Base-by-base conservation (phyloP, 2,888 invertebrate species). In the Hedychridium roseum region DNA sequence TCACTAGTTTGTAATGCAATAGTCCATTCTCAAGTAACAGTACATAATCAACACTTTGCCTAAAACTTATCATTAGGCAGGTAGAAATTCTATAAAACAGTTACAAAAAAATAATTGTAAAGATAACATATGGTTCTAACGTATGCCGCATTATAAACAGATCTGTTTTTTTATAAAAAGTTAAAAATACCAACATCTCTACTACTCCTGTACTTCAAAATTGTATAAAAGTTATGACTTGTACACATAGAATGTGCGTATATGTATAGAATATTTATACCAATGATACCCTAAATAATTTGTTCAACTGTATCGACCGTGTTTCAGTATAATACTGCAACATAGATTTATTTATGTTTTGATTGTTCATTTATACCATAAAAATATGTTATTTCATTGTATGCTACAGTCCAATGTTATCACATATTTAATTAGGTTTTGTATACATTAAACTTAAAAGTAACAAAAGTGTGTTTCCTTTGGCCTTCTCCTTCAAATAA, bases 371-470 rank as follows among this genome's bases (percentile, higher is more conserved):
- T 7, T 9, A 32, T 15, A 6, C 12, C 50, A 15, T 31, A 15
- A 37, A 32, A 42, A 21, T 12, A 18, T 37, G 27, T 21, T 26
- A 16, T 36, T 36, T 42, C 23, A 28, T 48, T 51, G 34, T 52
- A 40, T 35, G 45, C n/a, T 51, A 51, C 34, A 44, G 20, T 39
- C 27, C 21, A 27, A 42, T 32, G 39, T 45, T 44, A 50, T 32
- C 17, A 14, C 28, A 23, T 34, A 50, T 39, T 50, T 43, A 59
- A 43, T 63, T 65, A 59, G 48, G 54, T 63, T 64, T 62, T 64
- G 47, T 63, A 55, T 56, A 56, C 55, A 66, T 66, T 56, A 58
- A 63, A 62, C 36, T 36, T 64, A 55, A 60, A 51, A 54, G 54
- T 53, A 58, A 59, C 55, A 46, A 58, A 20, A 35, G 12, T 20